Evolutionary conservation across 2,797 vertebrate species (phyloP).

Genomic region (Lepus townsendii): DNA sequence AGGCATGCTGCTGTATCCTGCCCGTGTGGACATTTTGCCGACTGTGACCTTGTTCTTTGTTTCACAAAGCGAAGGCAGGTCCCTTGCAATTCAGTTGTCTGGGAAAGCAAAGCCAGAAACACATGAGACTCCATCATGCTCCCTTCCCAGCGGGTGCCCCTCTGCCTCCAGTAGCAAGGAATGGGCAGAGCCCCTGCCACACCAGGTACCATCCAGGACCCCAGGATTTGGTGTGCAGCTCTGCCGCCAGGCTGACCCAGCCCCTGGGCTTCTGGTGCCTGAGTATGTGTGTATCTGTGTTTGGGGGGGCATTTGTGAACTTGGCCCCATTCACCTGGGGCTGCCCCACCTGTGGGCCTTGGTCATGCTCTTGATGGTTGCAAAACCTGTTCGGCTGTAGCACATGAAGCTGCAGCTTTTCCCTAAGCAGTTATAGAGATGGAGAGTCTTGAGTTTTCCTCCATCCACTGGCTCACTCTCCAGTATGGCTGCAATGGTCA

Average conservation of each 20-base stretch:
- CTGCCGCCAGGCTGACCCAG: neutral
- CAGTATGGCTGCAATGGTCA: no score
- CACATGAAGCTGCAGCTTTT: neutral
- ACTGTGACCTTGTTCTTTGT: neutral
- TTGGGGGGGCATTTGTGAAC: no score
- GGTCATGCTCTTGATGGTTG: accelerated
- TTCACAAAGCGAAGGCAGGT: neutral
- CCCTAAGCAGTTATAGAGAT: neutral
- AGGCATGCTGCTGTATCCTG: accelerated
- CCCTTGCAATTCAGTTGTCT: neutral
- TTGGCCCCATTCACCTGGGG: neutral
- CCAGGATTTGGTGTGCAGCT: neutral
- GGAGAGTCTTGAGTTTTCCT: no score
- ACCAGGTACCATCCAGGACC: no score
- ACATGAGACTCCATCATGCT: no score
- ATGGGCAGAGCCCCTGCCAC: accelerated
- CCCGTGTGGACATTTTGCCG: no score
- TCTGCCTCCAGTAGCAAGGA: neutral
- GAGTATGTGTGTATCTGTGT: no score
- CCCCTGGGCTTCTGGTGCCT: neutral
- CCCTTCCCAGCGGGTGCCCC: neutral
- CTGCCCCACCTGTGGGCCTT: neutral
- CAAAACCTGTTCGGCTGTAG: neutral
- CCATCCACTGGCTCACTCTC: no score
- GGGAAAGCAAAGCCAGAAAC: neutral